Conservation (phyloP, 2,797 vertebrate species). For the Mormyrops boulengeri region DNA sequence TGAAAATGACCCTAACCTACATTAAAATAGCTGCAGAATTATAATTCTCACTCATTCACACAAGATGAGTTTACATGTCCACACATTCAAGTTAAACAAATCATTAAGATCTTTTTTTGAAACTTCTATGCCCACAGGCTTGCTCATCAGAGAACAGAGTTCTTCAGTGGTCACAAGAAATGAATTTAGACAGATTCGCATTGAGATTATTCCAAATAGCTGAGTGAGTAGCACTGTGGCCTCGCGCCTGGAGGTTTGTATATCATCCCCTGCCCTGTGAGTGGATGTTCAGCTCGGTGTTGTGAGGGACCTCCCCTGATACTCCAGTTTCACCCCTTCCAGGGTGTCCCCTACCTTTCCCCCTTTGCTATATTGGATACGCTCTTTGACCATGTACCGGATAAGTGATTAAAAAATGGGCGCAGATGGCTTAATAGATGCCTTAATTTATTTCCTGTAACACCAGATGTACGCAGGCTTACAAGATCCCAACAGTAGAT, state of each 20-base stretch:
- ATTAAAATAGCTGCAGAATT: background rate
- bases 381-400: background rate
- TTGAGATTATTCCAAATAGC: background rate
- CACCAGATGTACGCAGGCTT: background rate
- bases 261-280: background rate
- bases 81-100: background rate
- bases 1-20: background rate
- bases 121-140: background rate
- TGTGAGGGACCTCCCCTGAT: background rate
- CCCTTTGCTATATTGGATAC: background rate
- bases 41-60: background rate
- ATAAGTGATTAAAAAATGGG: background rate
- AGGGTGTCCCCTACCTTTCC: background rate
- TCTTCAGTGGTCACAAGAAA: background rate
- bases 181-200: background rate
- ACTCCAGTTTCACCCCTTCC: background rate
- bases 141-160: background rate
- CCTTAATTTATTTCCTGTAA: background rate
- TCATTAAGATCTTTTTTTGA: background rate
- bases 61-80: background rate
- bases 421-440: background rate
- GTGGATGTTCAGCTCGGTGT: background rate
- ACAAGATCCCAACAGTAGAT: background rate
- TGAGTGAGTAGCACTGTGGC: background rate
- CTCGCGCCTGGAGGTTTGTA: background rate